These are phyloP conservation scores for Drosophila cracens DNA, from an alignment of 2,888 invertebrate genomes.

Conservation along the genomic window DNA sequence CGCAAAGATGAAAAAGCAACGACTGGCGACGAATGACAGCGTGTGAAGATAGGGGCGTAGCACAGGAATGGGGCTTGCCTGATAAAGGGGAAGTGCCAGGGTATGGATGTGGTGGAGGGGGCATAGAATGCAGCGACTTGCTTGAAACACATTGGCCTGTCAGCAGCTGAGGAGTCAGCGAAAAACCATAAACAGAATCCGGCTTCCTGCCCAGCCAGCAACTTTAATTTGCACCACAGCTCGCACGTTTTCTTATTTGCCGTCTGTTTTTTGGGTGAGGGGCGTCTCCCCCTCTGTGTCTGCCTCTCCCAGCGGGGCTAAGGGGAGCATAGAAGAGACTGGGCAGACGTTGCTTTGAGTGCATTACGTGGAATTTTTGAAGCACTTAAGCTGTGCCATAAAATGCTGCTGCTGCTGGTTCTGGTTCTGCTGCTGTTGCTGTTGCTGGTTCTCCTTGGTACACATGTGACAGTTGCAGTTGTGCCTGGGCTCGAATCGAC, in stretches of 20 bases:
- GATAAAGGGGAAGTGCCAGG: background rate
- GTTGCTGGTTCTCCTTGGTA: slow-evolving; percentile 43
- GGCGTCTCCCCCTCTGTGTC: slow-evolving; percentile 4
- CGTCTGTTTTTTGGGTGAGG: slow-evolving; percentile 47
- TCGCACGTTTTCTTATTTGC: slow-evolving; percentile 81
- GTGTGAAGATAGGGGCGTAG: slow-evolving; percentile 28
- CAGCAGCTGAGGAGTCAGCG: slow-evolving; percentile 68
- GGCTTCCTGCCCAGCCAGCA: slow-evolving; percentile 51
- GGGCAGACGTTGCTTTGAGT: slow-evolving; percentile 80
- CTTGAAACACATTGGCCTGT: slow-evolving; percentile 77
- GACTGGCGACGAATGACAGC: slow-evolving; percentile 65
- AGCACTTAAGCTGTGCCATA: slow-evolving; percentile 79
- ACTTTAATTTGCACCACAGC: slow-evolving; percentile 79
- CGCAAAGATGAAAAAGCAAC: slow-evolving; percentile 67
- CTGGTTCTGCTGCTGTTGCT: slow-evolving; percentile 29
- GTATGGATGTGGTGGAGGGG: background rate
- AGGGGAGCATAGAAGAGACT: slow-evolving; percentile 25
- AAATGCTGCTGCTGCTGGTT: slow-evolving; percentile 71
- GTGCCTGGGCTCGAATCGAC: slow-evolving; percentile 34
- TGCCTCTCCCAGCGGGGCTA: slow-evolving; percentile 18
- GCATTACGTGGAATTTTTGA: slow-evolving; percentile 83
- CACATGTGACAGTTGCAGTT: slow-evolving; percentile 71
- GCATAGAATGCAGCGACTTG: slow-evolving; percentile 49
- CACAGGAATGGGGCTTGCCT: background rate
- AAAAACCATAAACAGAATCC: slow-evolving; percentile 49